These are phyloP conservation scores for Pao palembangensis DNA, from an alignment of 2,113 vertebrate genomes.

Conservation along the genomic window DNA sequence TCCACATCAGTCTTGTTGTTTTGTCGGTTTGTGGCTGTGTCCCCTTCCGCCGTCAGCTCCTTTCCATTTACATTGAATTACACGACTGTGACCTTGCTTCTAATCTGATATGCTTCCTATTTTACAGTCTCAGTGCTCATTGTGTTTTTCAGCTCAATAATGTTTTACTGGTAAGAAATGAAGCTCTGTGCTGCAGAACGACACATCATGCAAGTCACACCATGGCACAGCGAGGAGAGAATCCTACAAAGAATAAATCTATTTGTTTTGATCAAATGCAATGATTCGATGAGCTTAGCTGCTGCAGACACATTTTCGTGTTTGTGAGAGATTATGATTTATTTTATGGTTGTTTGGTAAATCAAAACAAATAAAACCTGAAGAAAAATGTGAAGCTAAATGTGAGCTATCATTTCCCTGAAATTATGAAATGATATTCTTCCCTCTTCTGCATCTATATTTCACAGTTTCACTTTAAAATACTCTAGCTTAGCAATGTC, in stretches of 20 bases:
- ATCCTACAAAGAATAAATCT: not conserved
- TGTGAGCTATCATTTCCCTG: no score
- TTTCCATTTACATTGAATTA: constrained; percentile 13
- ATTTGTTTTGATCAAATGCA: not conserved
- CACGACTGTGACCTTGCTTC: constrained; percentile 16
- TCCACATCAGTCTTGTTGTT: not conserved
- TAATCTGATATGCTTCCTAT: constrained; percentile 17
- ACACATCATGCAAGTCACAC: not conserved
- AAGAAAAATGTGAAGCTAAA: no score
- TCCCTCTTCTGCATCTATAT: not conserved
- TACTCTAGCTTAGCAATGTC: not conserved
- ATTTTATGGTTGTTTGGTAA: no score
- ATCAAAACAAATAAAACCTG: no score
- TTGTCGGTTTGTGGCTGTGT: not conserved
- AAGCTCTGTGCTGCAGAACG: not conserved
- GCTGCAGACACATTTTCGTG: not conserved
- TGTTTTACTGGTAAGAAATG: constrained; percentile 8
- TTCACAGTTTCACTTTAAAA: not conserved
- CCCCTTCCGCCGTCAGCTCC: not conserved
- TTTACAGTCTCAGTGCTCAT: constrained; percentile 7
- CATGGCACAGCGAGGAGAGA: not conserved
- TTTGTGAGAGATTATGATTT: not conserved
- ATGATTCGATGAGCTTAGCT: not conserved
- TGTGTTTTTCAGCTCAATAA: constrained; percentile 12
- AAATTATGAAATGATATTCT: not conserved